Percentiles rank a stretch among this genome's conserved stretches.
These are phyloP conservation scores for Myotis pilosus DNA, from an alignment of 2,797 vertebrate genomes.

Conservation along the genomic window DNA sequence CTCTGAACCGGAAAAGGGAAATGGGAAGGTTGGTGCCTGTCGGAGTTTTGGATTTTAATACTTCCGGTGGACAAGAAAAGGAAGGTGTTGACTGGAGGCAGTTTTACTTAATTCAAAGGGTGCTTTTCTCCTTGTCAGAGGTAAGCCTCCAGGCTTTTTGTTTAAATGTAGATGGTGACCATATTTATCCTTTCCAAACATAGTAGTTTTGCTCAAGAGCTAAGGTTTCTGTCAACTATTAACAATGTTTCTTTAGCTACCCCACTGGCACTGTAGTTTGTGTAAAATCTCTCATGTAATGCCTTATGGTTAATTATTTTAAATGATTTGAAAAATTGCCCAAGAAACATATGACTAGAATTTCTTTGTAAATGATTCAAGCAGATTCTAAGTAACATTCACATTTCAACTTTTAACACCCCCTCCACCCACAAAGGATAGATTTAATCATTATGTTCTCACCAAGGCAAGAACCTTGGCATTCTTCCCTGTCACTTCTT, in stretches of 20 bases:
- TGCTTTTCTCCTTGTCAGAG: not conserved
- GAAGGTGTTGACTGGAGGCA: not conserved
- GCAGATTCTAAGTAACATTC: not conserved
- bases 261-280: not conserved
- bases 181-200: not conserved
- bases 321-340: constrained; percentile 1
- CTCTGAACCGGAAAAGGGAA: not conserved
- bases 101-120: not conserved
- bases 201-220: not conserved
- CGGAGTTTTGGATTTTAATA: not conserved
- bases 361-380: not conserved
- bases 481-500: not conserved
- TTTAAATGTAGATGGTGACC: not conserved
- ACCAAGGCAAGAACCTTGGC: not conserved
- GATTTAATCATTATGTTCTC: not conserved
- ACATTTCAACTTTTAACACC: not conserved
- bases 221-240: not conserved
- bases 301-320: not conserved
- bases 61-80: not conserved
- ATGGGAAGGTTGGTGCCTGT: not conserved
- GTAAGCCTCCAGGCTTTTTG: not conserved
- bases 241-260: not conserved
- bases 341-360: not conserved
- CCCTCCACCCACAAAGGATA: not conserved
- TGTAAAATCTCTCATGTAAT: not conserved